These are phyloP conservation scores for Fulica atra DNA, from an alignment of 2,113 vertebrate genomes.

Conservation along the genomic window DNA sequence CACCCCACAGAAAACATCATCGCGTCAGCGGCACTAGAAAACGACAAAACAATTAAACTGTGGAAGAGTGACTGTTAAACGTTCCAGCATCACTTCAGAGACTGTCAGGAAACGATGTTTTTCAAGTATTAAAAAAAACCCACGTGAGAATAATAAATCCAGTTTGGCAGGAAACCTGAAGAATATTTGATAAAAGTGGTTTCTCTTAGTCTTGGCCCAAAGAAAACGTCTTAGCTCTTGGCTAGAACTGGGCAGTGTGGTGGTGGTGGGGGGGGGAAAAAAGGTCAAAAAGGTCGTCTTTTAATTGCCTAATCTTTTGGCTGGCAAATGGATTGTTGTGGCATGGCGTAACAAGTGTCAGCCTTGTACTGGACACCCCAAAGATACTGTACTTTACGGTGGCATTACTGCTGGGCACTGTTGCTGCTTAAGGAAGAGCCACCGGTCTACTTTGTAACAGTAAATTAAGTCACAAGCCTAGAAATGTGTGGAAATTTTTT, in stretches of 20 bases:
- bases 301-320: conserved; percentile 38
- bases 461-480: conserved; percentile 42
- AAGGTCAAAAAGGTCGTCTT: conserved; percentile 50
- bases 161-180: conserved; percentile 32
- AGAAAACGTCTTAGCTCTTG: conserved; percentile 50
- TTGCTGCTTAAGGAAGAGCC: conserved; percentile 5
- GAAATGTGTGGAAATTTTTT: conserved; percentile 23
- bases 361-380: conserved; percentile 22
- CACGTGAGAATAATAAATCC: conserved; percentile 8
- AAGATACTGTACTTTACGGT: conserved; percentile 13
- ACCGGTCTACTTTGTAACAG: conserved; percentile 51
- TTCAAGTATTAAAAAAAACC: conserved; percentile 2
- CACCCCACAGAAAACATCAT: conserved; percentile 99
- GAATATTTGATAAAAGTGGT: conserved; percentile 24
- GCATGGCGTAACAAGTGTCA: not conserved
- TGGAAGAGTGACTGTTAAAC: conserved; percentile 98
- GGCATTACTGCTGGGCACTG: conserved; percentile 7
- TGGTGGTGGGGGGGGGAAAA: not conserved
- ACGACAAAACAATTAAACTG: conserved; percentile 99
- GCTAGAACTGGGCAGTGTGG: conserved; percentile 16
- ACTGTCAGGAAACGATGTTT: conserved; percentile 44
- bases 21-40: conserved; percentile 95
- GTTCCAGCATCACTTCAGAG: conserved; percentile 40
- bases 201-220: conserved; percentile 59
- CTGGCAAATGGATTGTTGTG: conserved; percentile 22